Conservation (phyloP, 2,888 invertebrate species). For the Liodrosophila aerea region DNA sequence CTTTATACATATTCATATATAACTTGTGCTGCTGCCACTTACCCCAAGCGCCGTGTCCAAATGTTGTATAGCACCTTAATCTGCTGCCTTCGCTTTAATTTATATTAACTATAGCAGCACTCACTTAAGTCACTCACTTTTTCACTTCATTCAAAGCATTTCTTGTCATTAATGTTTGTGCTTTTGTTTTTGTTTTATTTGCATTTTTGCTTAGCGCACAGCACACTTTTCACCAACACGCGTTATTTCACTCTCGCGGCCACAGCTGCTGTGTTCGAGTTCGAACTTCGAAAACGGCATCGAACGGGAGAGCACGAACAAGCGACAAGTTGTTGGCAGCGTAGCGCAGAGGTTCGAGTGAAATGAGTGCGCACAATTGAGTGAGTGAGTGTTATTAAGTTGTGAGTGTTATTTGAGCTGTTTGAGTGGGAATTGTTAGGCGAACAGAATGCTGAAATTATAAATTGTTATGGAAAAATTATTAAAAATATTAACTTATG, state of each 20-base stretch:
- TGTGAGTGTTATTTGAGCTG: too few relatives aligned
- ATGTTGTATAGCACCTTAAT: too few relatives aligned
- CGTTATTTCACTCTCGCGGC: slow-evolving; percentile 17
- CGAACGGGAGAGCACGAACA: slow-evolving; percentile 1
- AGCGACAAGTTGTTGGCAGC: slow-evolving; percentile 13
- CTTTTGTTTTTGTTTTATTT: slow-evolving; percentile 3
- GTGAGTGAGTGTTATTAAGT: too few relatives aligned
- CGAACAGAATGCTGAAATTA: too few relatives aligned
- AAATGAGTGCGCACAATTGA: too few relatives aligned
- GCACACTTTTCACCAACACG: slow-evolving; percentile 50
- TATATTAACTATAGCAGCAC: not conserved
- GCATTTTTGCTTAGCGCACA: slow-evolving; percentile 32
- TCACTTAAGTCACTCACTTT: not conserved
- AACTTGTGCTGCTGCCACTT: too few relatives aligned
- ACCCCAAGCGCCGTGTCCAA: too few relatives aligned
- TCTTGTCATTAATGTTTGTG: slow-evolving; percentile 1
- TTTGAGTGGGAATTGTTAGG: too few relatives aligned
- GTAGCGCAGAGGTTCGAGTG: not conserved
- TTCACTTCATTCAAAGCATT: not conserved
- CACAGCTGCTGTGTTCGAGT: slow-evolving; percentile 33
- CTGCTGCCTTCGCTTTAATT: too few relatives aligned
- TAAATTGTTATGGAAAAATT: too few relatives aligned
- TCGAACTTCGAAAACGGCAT: slow-evolving; percentile 45
- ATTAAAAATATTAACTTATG: too few relatives aligned
- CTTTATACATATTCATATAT: too few relatives aligned